phyloP scores from a whole-genome alignment of 2,888 invertebrate genomes.

The Agriopis leucophaearia region DNA sequence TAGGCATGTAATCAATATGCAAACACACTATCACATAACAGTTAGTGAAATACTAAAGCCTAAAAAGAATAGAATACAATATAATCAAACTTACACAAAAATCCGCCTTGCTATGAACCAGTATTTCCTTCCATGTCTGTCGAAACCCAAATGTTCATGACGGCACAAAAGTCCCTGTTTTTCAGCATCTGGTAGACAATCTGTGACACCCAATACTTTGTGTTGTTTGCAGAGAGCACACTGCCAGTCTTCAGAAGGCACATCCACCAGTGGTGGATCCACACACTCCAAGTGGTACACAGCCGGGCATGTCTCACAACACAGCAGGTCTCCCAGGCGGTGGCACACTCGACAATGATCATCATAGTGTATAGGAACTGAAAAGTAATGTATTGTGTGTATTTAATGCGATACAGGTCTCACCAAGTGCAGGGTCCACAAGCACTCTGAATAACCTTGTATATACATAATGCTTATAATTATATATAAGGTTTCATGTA shows the following conservation, averaged over 20 bases:
- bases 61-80: too few species aligned
- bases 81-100: slow-evolving; percentile 91
- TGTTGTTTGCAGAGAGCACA: slow-evolving; percentile 97
- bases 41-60: too few species aligned
- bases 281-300: slow-evolving; percentile 99
- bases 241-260: slow-evolving; percentile 99
- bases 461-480: too few species aligned
- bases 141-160: slow-evolving; percentile 97
- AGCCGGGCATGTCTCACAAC: slow-evolving; percentile 99
- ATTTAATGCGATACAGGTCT: too few species aligned
- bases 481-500: too few species aligned
- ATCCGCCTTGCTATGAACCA: slow-evolving; percentile 98
- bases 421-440: too few species aligned
- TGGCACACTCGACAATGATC: slow-evolving; percentile 97
- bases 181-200: slow-evolving; percentile 96
- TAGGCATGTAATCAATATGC: too few species aligned
- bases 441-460: too few species aligned
- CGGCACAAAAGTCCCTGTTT: slow-evolving; percentile 96
- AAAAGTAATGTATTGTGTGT: slow-evolving; percentile 36
- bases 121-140: slow-evolving; percentile 98
- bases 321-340: slow-evolving; percentile 96
- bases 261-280: slow-evolving; percentile 96
- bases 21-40: too few species aligned
- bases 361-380: slow-evolving; percentile 95
- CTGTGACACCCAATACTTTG: slow-evolving; percentile 96